Evolutionary conservation across 2,113 vertebrate genomes (phyloP).

Genomic region (Elaphurus davidianus): DNA sequence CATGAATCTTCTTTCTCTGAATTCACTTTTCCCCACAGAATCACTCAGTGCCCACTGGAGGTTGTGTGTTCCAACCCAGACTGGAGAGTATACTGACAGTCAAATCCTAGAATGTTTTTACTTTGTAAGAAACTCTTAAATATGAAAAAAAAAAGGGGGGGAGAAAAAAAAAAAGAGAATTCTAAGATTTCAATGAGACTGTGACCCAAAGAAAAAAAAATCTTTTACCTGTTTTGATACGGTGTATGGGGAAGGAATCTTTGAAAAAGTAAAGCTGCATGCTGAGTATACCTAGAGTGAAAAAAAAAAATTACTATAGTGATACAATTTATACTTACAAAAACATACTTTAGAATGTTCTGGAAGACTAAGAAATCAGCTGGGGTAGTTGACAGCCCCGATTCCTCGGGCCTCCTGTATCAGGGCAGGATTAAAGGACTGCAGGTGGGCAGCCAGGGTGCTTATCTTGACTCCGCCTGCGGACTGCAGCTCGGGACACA

Average conservation of each 20-base stretch:
- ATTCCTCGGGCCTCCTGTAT: neutral
- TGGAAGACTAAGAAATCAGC: neutral
- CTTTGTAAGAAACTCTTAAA: neutral
- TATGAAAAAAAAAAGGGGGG: neutral
- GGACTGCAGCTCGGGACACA: neutral
- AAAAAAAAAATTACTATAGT: neutral
- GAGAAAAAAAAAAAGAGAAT: neutral
- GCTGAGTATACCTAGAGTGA: conserved; percentile 91
- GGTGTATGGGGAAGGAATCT: conserved; percentile 95
- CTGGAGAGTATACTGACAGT: neutral
- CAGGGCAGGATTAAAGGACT: neutral
- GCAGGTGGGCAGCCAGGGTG: neutral
- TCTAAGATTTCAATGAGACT: neutral
- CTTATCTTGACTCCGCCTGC: neutral
- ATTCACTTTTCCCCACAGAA: neutral
- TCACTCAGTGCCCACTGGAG: neutral
- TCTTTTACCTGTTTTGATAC: conserved; percentile 91
- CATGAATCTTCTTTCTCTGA: neutral
- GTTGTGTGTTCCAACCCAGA: neutral
- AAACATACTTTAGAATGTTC: neutral
- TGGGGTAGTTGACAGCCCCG: neutral
- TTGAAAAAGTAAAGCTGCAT: conserved; percentile 95
- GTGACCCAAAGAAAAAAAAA: neutral
- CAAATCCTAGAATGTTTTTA: neutral
- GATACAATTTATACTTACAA: neutral